Percentiles rank a stretch among this genome's conserved stretches.
Evolutionary conservation across 1,140 invertebrate genomes (phyloP).

Genomic region (Euwallacea fornicatus): DNA sequence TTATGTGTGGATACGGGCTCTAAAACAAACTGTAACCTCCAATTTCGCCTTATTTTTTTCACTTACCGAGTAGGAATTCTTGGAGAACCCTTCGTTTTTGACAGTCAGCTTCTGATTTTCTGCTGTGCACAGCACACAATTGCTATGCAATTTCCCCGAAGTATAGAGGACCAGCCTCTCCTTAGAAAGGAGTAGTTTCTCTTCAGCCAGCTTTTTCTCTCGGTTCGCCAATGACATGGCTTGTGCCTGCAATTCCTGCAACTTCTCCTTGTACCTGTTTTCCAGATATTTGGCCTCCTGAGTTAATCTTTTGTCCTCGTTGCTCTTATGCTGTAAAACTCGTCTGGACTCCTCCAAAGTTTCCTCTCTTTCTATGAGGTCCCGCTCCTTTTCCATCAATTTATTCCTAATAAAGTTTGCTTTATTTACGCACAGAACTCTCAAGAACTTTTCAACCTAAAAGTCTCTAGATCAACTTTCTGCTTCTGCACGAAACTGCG

Average conservation of each 20-base stretch:
- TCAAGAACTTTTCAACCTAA: conserved; percentile 21
- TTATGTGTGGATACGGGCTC: too few relatives aligned
- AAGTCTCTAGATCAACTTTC: conserved; percentile 53
- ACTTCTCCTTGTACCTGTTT: conserved; percentile 45
- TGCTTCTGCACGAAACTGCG: conserved; percentile 52
- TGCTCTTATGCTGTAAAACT: conserved; percentile 27
- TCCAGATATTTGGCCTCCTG: conserved; percentile 34
- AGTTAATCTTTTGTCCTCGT: conserved; percentile 29
- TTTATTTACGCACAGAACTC: neutral
- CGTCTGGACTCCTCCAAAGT: conserved; percentile 46
- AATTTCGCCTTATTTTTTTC: too few relatives aligned
- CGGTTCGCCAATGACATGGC: conserved; percentile 41
- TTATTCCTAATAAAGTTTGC: conserved; percentile 4
- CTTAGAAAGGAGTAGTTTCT: conserved; percentile 49
- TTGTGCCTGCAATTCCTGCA: conserved; percentile 47
- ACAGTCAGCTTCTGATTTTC: conserved; percentile 14
- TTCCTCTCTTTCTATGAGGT: conserved; percentile 53
- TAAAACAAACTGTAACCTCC: too few relatives aligned
- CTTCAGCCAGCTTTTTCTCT: conserved; percentile 51
- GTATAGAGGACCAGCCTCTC: conserved; percentile 45
- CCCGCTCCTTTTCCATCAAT: conserved; percentile 47
- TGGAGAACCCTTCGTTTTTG: neutral
- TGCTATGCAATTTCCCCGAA: conserved; percentile 35
- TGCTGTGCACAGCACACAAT: conserved; percentile 41
- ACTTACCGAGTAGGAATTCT: too few relatives aligned